Base-by-base conservation (phyloP, 2,888 invertebrate species). In the Philhelius pedissequus region DNA sequence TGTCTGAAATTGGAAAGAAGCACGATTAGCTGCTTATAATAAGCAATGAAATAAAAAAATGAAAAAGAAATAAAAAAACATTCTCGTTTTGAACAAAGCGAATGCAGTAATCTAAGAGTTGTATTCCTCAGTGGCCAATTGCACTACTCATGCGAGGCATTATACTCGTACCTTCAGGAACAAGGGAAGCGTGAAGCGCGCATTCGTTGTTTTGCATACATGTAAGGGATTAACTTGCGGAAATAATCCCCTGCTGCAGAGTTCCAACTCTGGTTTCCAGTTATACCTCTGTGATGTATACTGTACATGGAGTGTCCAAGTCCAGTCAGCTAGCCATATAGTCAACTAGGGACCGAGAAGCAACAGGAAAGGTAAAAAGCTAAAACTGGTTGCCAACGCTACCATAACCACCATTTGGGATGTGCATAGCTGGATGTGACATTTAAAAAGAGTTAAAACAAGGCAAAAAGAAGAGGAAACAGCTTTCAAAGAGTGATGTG, bases 181-280 rank as follows among this genome's bases (percentile, higher is more conserved):
- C 66, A 62, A 62, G 60, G 45, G 15, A 52, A 43, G 43, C 40
- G 50, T 64, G 64, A 62, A 75, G 62, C 58, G 22, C 50, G 60
- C 66, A 43, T 70, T 84, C 79, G 74, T 70, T 79, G 74, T 56
- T 58, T 70, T 79, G 84, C 84, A 84, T 84, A 35, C 71, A 71
- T 71, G 76, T 54, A 68, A 68, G 80, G 84, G 84, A 84, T 84
- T 84, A 84, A 76, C 84, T 84, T 84, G 78, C 80, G 79, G 84
- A 76, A 80, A 84, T 84, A 84, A 80, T 84, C 83, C 83, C 70
- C 74, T 45, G 58, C 79, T 79, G 75, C 69, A 75, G 79, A 83
- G 64, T 64, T 78, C 74, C 73, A 56, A n/a, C n/a, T n/a, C n/a
- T 73, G 73, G 78, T 62, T 76, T 76, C 60, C 56, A 56, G 56